These are phyloP conservation scores for Etia nguti DNA, from an alignment of 2,113 vertebrate species.

Conservation along the genomic window DNA sequence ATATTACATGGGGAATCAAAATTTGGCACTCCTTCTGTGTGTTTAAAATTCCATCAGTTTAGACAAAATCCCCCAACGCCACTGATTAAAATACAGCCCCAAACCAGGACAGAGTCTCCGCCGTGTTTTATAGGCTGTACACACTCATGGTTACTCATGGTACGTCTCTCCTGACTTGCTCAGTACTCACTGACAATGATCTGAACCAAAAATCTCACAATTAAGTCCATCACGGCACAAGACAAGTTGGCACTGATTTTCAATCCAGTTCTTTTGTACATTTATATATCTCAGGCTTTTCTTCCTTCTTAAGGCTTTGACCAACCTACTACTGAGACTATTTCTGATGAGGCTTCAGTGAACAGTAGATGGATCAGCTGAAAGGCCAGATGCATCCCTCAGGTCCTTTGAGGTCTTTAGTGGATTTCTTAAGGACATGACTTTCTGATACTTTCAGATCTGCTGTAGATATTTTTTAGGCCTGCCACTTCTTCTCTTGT, in stretches of 20 bases:
- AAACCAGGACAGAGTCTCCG: background rate
- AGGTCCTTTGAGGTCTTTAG: background rate
- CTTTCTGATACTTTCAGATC: background rate
- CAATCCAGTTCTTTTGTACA: background rate
- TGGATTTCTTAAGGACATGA: background rate
- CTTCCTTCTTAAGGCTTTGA: background rate
- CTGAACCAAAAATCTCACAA: background rate
- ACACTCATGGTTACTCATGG: rapidly evolving
- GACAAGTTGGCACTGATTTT: background rate
- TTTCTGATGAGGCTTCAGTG: background rate
- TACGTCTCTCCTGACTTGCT: background rate
- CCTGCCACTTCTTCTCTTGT: background rate
- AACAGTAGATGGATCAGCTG: background rate
- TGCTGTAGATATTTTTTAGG: background rate
- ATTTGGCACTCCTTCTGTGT: background rate
- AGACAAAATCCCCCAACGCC: background rate
- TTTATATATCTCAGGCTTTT: background rate
- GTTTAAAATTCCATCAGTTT: background rate
- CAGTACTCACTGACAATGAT: background rate
- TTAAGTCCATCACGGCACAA: background rate
- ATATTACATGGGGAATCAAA: background rate
- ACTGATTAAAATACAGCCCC: background rate
- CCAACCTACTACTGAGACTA: background rate
- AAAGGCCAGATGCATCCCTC: background rate
- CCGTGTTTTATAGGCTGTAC: background rate